Percentiles rank a stretch among this genome's conserved stretches.
Evolutionary conservation across 2,888 invertebrate genomes (phyloP).

Genomic region (Micropterix aruncella): DNA sequence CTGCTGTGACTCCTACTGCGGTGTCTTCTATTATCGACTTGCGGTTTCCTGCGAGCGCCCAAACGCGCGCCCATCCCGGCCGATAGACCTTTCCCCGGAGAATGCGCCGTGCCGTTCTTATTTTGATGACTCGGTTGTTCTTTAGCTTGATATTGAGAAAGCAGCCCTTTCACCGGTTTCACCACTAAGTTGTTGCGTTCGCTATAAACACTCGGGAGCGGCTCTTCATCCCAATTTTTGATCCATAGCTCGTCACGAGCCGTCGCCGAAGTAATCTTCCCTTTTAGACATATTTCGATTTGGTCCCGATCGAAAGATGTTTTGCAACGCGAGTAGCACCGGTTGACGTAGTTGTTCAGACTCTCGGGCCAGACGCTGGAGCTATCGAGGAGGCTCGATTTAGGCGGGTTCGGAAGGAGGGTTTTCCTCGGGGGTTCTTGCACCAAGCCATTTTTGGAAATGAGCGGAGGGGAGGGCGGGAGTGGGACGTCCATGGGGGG

Average conservation of each 20-base stretch:
- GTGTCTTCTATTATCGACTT: slow-evolving; percentile 19
- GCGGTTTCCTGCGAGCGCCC: slow-evolving; percentile 22
- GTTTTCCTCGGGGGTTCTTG: slow-evolving; percentile 17
- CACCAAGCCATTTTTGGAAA: slow-evolving; percentile 1
- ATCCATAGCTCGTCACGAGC: slow-evolving; percentile 77
- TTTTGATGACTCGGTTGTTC: slow-evolving; percentile 20
- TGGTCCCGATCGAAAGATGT: slow-evolving; percentile 84
- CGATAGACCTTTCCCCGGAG: slow-evolving; percentile 14
- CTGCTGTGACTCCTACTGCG: slow-evolving; percentile 18
- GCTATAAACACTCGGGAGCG: slow-evolving; percentile 77
- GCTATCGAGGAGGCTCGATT: slow-evolving; percentile 29
- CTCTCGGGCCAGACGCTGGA: slow-evolving; percentile 60
- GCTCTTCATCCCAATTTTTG: slow-evolving; percentile 91
- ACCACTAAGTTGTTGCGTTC: slow-evolving; percentile 55
- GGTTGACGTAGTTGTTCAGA: slow-evolving; percentile 75
- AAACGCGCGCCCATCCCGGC: slow-evolving; percentile 17
- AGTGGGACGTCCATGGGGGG: slow-evolving; percentile 25
- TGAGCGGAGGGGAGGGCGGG: slow-evolving; percentile 29
- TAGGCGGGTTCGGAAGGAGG: slow-evolving; percentile 19
- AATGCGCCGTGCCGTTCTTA: slow-evolving; percentile 19
- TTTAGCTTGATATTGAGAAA: slow-evolving; percentile 44
- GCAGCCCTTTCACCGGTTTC: slow-evolving; percentile 41
- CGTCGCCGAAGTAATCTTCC: slow-evolving; percentile 83
- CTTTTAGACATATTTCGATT: slow-evolving; percentile 87
- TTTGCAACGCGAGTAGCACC: slow-evolving; percentile 84